These are phyloP conservation scores for Allochrocebus solatus DNA, from an alignment of 2,797 vertebrate species.

Conservation along the genomic window DNA sequence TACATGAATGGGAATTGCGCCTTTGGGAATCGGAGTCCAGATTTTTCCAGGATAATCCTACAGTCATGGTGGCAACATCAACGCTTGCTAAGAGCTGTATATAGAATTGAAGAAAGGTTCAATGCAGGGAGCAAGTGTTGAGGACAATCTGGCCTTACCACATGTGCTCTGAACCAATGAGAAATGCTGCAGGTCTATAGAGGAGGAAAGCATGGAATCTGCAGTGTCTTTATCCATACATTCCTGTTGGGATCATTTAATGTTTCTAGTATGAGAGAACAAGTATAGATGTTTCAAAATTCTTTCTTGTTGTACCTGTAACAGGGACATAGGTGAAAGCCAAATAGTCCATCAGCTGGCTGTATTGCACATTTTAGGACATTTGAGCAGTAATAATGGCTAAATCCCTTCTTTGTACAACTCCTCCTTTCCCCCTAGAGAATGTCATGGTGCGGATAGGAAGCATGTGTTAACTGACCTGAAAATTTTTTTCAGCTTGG, in stretches of 20 bases:
- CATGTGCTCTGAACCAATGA: background rate
- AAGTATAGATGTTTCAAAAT: background rate
- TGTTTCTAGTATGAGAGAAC: background rate
- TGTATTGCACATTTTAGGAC: background rate
- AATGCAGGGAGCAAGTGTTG: background rate
- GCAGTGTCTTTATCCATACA: background rate
- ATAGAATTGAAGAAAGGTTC: background rate
- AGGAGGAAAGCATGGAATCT: background rate
- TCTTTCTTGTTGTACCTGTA: background rate
- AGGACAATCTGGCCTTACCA: background rate
- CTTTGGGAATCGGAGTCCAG: background rate
- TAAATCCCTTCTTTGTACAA: background rate
- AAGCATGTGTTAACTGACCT: slow-evolving; percentile 64
- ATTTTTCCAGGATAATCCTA: background rate
- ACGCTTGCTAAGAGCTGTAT: background rate
- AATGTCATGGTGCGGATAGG: background rate
- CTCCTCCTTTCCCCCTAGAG: background rate
- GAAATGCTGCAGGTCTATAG: background rate
- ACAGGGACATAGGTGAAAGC: background rate
- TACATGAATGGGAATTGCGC: background rate
- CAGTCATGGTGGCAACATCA: background rate
- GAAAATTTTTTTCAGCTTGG: slow-evolving; percentile 63
- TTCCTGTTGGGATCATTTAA: background rate
- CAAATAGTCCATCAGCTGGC: background rate
- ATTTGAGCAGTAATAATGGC: background rate